Evolutionary conservation across 2,113 vertebrate genomes (phyloP), one percentile per base, ranked within the genome.

Genomic region (Rhipidura dahli): DNA sequence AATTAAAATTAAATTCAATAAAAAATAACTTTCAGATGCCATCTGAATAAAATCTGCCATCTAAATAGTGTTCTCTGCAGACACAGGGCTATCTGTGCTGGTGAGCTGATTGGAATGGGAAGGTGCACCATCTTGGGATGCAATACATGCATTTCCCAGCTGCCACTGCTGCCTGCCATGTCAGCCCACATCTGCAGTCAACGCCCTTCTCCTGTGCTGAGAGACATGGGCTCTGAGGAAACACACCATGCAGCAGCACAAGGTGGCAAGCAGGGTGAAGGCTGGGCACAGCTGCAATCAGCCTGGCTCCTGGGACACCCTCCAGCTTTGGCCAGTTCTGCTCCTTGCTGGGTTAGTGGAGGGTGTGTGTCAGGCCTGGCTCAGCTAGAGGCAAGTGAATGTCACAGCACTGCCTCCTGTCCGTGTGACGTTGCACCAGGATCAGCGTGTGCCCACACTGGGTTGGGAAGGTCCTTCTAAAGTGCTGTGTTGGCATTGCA

Each of bases 1-100:
- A 96, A 96, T 96, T 93, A 94, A 91, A 94, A 94, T 89, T 76
- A 92, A 92, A 95, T 96, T 84, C 69, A 96, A 94, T 94, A 71
- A 93, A 93, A 97, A 92, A 90, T 20, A 87, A 71, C 56, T 82
- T 95, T 94, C 42, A 42, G 65, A 93, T 93, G 70, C 61, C 49
- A 49, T 68, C 65, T 90, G 94, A 94, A 94, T 96, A 79, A 84
- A 93, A 84, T 87, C 14, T 27, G 13, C 60, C 45, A 39, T 89
- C n/a, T 83, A 69, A 89, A 60, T 1, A 57, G 37, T 18, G 26
- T 37, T 90, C 37, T 66, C 39, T 85, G 87, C 35, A 68, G 54
- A 83, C 27, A 45, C 3, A 35, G 53, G 73, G 40, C 76, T 94
- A 6, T 64, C 33, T 31, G 39, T 0, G 0, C 71, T 66, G 27